Evolutionary conservation across 2,797 vertebrate species (phyloP).

Genomic region (Sciaenops ocellatus): DNA sequence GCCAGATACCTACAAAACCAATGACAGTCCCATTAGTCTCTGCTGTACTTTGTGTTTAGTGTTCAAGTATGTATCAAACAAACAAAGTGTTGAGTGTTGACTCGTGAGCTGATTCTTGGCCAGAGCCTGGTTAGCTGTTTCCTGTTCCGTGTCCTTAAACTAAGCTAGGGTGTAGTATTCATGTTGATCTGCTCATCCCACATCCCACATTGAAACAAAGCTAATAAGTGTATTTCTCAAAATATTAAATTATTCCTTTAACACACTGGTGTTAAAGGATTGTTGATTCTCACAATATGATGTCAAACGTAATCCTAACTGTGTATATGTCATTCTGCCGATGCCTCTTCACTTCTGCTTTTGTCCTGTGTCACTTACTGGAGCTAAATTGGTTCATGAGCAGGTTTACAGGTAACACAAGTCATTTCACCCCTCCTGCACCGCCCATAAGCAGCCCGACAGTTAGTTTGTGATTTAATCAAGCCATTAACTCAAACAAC

Average conservation of each 20-base stretch:
- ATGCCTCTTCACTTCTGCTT: conserved; percentile 3
- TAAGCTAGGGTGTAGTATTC: not conserved
- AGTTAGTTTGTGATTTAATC: conserved; percentile 37
- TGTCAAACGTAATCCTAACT: not conserved
- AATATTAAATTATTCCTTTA: conserved; percentile 17
- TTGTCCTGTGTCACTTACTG: conserved; percentile 31
- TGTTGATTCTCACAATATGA: conserved; percentile 15
- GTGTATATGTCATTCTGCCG: not conserved
- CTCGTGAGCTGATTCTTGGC: not conserved
- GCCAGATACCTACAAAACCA: not conserved
- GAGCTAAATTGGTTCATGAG: conserved; percentile 40
- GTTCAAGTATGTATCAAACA: too few species aligned
- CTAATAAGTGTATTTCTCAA: conserved; percentile 3
- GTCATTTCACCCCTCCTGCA: conserved; percentile 17
- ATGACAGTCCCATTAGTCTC: not conserved
- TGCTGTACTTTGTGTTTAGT: not conserved
- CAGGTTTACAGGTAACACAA: conserved; percentile 26
- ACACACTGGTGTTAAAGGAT: not conserved
- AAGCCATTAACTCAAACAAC: conserved; percentile 27
- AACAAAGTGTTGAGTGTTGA: too few species aligned
- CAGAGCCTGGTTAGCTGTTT: too few species aligned
- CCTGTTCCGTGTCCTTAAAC: not conserved
- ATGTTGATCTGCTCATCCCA: conserved; percentile 4
- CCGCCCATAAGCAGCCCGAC: not conserved
- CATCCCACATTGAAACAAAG: not conserved